A percentile compares a stretch with the other conserved stretches of the same genome.
phyloP scores from a whole-genome alignment of 2,888 invertebrate species.

The Volucella zonaria region DNA sequence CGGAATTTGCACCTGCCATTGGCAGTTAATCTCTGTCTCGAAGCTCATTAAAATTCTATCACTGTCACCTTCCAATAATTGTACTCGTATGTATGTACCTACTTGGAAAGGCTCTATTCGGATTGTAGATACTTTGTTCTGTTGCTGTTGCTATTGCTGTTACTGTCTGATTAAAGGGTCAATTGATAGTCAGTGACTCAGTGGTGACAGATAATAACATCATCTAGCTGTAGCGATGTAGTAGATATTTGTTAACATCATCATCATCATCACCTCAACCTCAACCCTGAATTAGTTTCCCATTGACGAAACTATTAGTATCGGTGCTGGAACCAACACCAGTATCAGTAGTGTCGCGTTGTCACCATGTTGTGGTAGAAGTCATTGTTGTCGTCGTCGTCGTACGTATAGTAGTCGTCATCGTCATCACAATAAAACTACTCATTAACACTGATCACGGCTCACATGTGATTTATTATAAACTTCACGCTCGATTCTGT shows the following conservation, averaged over 20 bases:
- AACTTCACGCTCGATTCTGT: slow-evolving; percentile 60
- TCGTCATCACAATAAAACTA: slow-evolving; percentile 33
- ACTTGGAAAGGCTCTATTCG: not conserved
- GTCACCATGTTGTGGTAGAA: slow-evolving; percentile 16
- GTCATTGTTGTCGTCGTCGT: slow-evolving; percentile 3
- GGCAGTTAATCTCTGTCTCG: slow-evolving; percentile 20
- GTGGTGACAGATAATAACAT: too few species aligned
- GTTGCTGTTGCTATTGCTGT: too few species aligned
- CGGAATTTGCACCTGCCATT: slow-evolving; percentile 33
- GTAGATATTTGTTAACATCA: too few species aligned
- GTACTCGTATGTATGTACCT: not conserved
- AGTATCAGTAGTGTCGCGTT: slow-evolving; percentile 9
- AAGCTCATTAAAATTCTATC: slow-evolving; percentile 37
- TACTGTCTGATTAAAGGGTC: slow-evolving; percentile 4
- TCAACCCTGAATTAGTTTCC: too few species aligned
- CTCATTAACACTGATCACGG: slow-evolving; percentile 71
- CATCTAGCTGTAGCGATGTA: not conserved
- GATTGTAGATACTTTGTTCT: too few species aligned
- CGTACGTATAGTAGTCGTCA: not conserved
- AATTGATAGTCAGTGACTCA: not conserved
- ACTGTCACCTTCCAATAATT: slow-evolving; percentile 32
- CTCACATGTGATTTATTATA: slow-evolving; percentile 65
- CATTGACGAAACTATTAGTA: not conserved
- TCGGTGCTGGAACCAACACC: not conserved
- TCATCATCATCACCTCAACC: too few species aligned